Evolutionary conservation across 2,888 invertebrate genomes (phyloP).

Genomic region (Napeogenes inachia): DNA sequence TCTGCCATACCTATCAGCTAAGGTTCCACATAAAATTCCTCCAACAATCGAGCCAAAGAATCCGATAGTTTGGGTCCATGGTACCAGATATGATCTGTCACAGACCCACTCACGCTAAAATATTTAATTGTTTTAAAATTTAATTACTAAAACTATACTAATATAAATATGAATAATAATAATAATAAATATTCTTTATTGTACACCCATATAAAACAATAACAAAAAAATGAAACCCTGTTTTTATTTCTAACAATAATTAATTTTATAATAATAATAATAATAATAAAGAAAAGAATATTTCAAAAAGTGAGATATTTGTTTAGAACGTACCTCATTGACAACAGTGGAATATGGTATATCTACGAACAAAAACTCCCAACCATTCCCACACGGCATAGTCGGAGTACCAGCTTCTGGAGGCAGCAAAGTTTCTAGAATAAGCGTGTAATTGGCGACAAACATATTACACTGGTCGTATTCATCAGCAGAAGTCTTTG

Average conservation of each 20-base stretch:
- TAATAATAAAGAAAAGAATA: neutral
- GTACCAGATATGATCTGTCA: slow-evolving; percentile 42
- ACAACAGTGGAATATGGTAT: slow-evolving; percentile 51
- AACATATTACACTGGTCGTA: slow-evolving; percentile 47
- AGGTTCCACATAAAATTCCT: slow-evolving; percentile 45
- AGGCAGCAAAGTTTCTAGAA: slow-evolving; percentile 40
- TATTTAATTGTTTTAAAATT: neutral
- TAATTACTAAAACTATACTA: too few species aligned
- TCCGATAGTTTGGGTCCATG: slow-evolving; percentile 44
- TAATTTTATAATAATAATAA: neutral
- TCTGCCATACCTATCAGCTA: slow-evolving; percentile 51
- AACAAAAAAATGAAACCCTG: too few species aligned
- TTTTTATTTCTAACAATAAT: neutral
- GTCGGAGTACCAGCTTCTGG: slow-evolving; percentile 38
- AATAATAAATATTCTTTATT: too few species aligned
- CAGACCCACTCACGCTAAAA: slow-evolving; percentile 54
- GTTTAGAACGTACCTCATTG: slow-evolving; percentile 39
- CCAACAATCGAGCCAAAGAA: slow-evolving; percentile 49
- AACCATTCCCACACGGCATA: slow-evolving; percentile 43
- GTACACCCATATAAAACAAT: too few species aligned
- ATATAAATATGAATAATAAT: too few species aligned
- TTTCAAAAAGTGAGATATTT: neutral
- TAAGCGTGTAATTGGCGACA: slow-evolving; percentile 48
- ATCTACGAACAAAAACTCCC: slow-evolving; percentile 50
- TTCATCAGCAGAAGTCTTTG: slow-evolving; percentile 35